Conservation (phyloP, 2,113 vertebrate genomes). For the Oreochromis spilurus region DNA sequence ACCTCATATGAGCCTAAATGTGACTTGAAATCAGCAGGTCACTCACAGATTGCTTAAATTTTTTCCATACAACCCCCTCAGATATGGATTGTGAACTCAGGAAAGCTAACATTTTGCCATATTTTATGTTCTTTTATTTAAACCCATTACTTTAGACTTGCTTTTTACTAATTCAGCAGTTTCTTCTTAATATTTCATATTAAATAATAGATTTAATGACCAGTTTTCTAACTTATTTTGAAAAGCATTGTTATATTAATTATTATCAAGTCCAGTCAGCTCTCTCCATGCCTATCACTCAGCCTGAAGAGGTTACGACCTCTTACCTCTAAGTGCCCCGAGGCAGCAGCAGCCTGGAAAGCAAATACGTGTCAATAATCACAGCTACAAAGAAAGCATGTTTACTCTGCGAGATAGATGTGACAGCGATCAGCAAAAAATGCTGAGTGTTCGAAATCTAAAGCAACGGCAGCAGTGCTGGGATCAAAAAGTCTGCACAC, state of each 20-base stretch:
- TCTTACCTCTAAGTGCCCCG: background rate
- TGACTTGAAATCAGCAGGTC: background rate
- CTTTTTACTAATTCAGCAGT: background rate
- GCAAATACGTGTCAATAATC: background rate
- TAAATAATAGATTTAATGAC: background rate
- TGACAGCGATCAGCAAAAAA: background rate
- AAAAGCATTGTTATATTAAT: background rate
- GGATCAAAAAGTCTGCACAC: background rate
- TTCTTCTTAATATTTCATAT: background rate
- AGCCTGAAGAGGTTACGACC: constrained; percentile 4
- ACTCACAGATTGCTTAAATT: background rate
- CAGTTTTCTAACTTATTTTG: background rate
- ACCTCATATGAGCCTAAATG: background rate
- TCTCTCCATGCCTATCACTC: background rate
- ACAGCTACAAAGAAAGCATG: constrained; percentile 1
- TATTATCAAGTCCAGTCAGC: background rate
- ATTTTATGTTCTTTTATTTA: background rate
- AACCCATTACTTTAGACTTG: background rate
- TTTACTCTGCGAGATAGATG: background rate
- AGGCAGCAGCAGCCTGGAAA: background rate
- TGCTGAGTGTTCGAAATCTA: background rate
- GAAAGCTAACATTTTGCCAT: background rate
- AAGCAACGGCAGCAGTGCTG: background rate
- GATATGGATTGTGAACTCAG: background rate
- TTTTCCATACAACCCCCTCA: background rate